Evolutionary conservation across 1,140 invertebrate genomes (phyloP).

Genomic region (Bombus vancouverensis): DNA sequence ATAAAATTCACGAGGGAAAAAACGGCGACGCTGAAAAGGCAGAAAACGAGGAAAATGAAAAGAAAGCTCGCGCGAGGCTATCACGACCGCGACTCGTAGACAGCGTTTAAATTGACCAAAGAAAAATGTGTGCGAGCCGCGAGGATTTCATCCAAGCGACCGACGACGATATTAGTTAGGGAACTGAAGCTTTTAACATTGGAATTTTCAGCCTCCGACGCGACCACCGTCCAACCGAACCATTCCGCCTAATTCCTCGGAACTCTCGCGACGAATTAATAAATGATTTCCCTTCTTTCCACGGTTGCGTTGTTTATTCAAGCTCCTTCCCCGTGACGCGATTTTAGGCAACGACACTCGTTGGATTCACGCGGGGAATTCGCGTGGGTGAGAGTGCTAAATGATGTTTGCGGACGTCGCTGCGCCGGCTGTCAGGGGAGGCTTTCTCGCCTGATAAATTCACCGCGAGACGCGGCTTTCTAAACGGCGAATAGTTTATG

Average conservation of each 20-base stretch:
- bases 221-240: neutral
- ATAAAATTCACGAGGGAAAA: slow-evolving; percentile 55
- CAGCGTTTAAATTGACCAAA: slow-evolving; percentile 63
- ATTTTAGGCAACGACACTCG: neutral
- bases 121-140: slow-evolving; percentile 43
- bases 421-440: neutral
- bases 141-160: neutral
- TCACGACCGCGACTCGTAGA: slow-evolving; percentile 49
- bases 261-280: slow-evolving; percentile 1
- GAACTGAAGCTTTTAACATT: slow-evolving; percentile 30
- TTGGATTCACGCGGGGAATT: neutral
- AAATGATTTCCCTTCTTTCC: neutral
- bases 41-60: neutral
- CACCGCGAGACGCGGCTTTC: neutral
- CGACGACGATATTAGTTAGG: slow-evolving; percentile 44
- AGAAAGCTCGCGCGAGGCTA: slow-evolving; percentile 11
- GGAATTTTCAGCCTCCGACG: slow-evolving; percentile 9
- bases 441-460: slow-evolving; percentile 32
- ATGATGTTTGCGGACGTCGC: slow-evolving; percentile 33
- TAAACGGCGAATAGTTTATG: slow-evolving; percentile 1
- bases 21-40: neutral
- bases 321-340: neutral
- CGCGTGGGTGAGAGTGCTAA: slow-evolving; percentile 34
- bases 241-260: neutral
- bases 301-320: slow-evolving; percentile 10